phyloP scores from a whole-genome alignment of 1,140 invertebrate species.

The Drosophila pruinosa region DNA sequence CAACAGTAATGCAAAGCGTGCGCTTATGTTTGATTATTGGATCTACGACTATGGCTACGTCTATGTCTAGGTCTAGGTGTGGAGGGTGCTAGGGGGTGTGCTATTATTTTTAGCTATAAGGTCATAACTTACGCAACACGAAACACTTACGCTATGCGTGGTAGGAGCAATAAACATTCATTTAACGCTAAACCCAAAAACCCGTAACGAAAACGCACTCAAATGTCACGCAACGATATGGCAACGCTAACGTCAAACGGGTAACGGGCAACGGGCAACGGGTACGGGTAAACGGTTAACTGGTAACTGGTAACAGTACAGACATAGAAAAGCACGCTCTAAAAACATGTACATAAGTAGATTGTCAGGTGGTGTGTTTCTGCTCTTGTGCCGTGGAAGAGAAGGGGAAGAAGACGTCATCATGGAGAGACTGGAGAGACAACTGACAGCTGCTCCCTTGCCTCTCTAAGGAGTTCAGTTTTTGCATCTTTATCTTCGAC shows the following conservation, averaged over 20 bases:
- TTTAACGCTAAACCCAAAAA: slow-evolving; percentile 42
- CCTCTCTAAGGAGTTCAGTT: neutral
- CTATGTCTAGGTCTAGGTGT: slow-evolving; percentile 5
- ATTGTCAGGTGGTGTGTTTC: slow-evolving; percentile 13
- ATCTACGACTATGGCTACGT: neutral
- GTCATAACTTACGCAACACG: slow-evolving; percentile 62
- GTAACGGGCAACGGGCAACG: slow-evolving; percentile 17
- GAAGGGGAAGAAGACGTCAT: neutral
- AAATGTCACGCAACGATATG: slow-evolving; percentile 45
- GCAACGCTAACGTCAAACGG: slow-evolving; percentile 39
- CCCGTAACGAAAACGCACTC: slow-evolving; percentile 26
- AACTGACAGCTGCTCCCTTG: slow-evolving; percentile 22
- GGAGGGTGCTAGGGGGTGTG: slow-evolving; percentile 3
- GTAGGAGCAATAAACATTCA: slow-evolving; percentile 47
- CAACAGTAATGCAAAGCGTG: slow-evolving; percentile 20
- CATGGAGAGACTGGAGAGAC: slow-evolving; percentile 27
- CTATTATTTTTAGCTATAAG: slow-evolving; percentile 30
- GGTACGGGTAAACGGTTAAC: slow-evolving; percentile 19
- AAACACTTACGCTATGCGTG: slow-evolving; percentile 67
- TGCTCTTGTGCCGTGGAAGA: neutral
- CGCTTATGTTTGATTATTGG: slow-evolving; percentile 6
- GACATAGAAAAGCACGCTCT: slow-evolving; percentile 36
- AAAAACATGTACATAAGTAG: slow-evolving; percentile 31
- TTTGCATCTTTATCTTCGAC: too few species aligned
- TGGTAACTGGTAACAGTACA: slow-evolving; percentile 30